These are phyloP conservation scores for Petroica traversi DNA, from an alignment of 2,113 vertebrate species.

Conservation along the genomic window DNA sequence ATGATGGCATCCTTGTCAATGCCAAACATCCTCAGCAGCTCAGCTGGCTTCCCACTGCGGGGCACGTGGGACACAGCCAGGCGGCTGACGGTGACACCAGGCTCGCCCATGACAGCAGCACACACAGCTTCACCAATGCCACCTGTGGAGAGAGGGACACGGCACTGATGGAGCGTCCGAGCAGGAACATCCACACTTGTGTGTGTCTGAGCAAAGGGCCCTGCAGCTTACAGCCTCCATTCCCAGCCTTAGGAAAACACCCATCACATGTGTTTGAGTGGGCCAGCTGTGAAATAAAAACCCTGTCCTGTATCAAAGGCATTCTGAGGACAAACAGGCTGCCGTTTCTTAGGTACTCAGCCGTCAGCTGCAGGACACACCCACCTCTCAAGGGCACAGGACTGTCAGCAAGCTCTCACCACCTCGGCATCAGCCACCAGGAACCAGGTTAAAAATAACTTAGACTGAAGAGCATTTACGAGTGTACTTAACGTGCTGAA, in stretches of 20 bases:
- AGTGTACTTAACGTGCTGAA: neutral
- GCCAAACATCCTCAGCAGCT: conserved; percentile 90
- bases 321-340: neutral
- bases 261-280: rapidly evolving
- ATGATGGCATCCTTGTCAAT: conserved; percentile 90
- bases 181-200: rapidly evolving
- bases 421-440: neutral
- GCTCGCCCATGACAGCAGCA: conserved; percentile 80
- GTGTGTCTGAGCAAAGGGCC: neutral
- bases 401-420: neutral
- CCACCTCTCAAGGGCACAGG: neutral
- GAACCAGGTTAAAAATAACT: neutral
- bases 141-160: conserved; percentile 57
- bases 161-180: rapidly evolving
- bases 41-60: conserved; percentile 85
- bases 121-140: conserved; percentile 89
- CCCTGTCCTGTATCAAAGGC: neutral
- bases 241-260: neutral
- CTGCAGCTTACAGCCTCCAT: neutral
- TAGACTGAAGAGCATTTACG: neutral
- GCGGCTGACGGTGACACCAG: conserved; percentile 78
- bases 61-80: conserved; percentile 87
- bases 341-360: neutral
- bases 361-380: neutral
- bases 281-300: neutral